Evolutionary conservation across 1,140 invertebrate species (phyloP).

Genomic region (Sitobion miscanthi): DNA sequence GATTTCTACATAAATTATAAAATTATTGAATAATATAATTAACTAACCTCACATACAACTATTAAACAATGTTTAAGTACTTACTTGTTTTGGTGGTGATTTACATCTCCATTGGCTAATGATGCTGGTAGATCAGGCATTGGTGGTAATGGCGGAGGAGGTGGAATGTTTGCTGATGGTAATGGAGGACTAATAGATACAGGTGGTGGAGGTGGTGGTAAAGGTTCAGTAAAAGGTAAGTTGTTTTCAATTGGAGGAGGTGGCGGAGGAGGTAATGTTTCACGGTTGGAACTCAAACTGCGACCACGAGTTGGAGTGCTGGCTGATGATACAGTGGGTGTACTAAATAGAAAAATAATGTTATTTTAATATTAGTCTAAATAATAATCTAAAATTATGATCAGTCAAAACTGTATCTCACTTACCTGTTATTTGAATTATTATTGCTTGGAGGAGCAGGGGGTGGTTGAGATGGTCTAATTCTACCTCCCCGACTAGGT

Average conservation of each 20-base stretch:
- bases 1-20: slow-evolving; percentile 21
- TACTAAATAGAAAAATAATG: slow-evolving; percentile 62
- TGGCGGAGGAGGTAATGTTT: slow-evolving; percentile 85
- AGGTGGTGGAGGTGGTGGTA: slow-evolving; percentile 60
- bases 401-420: not conserved
- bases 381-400: not conserved
- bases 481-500: slow-evolving; percentile 67
- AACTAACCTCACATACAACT: not conserved
- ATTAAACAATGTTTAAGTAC: not conserved
- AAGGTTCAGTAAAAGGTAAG: slow-evolving; percentile 62
- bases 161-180: slow-evolving; percentile 63
- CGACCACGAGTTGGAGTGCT: slow-evolving; percentile 73
- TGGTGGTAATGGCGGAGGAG: slow-evolving; percentile 69
- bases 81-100: slow-evolving; percentile 61
- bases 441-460: slow-evolving; percentile 81
- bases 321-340: slow-evolving; percentile 71
- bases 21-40: not conserved
- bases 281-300: slow-evolving; percentile 72
- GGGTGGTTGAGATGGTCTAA: slow-evolving; percentile 80
- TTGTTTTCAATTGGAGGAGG: slow-evolving; percentile 72
- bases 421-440: slow-evolving; percentile 65
- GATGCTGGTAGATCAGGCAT: slow-evolving; percentile 71
- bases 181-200: slow-evolving; percentile 60
- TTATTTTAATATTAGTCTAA: not conserved
- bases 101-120: slow-evolving; percentile 64